Conservation (phyloP, 2,113 vertebrate species). For the Mola mola region DNA sequence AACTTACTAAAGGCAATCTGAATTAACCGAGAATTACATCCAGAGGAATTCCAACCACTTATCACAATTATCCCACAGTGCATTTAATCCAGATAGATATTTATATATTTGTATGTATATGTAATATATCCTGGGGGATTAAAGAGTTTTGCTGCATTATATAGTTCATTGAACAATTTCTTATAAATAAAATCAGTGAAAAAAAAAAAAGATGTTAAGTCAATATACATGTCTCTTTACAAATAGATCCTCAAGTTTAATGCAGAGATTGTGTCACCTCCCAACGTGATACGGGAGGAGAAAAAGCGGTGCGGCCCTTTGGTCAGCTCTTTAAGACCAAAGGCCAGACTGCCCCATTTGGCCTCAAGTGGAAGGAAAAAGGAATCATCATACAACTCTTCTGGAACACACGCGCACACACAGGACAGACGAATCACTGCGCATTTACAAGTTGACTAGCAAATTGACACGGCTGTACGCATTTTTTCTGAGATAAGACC, state of each 20-base stretch:
- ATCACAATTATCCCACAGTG: slow-evolving; percentile 88
- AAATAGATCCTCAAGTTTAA: slow-evolving; percentile 89
- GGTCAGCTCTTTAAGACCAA: slow-evolving; percentile 71
- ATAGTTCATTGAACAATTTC: slow-evolving; percentile 89
- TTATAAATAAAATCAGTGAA: slow-evolving; percentile 95
- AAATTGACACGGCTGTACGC: slow-evolving; percentile 94
- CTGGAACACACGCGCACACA: slow-evolving; percentile 78
- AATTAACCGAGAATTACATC: slow-evolving; percentile 85
- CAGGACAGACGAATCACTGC: slow-evolving; percentile 90
- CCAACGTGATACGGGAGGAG: slow-evolving; percentile 46
- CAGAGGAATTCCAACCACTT: slow-evolving; percentile 88
- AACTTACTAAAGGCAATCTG: slow-evolving; percentile 88
- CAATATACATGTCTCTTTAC: slow-evolving; percentile 84
- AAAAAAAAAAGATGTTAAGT: slow-evolving; percentile 78
- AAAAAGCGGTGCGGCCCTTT: slow-evolving; percentile 63
- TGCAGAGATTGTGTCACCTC: slow-evolving; percentile 78
- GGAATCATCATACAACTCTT: slow-evolving; percentile 63
- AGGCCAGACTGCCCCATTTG: slow-evolving; percentile 72
- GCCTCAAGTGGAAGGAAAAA: slow-evolving; percentile 69
- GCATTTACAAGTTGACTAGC: slow-evolving; percentile 98
- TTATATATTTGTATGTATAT: slow-evolving; percentile 88
- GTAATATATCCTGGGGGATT: slow-evolving; percentile 85
- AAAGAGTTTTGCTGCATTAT: slow-evolving; percentile 85
- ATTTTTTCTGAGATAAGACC: slow-evolving; percentile 89
- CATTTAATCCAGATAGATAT: slow-evolving; percentile 87